A percentile compares a stretch with the other conserved stretches of the same genome.
phyloP scores from a whole-genome alignment of 2,888 invertebrate genomes.

The Melolontha melolontha region DNA sequence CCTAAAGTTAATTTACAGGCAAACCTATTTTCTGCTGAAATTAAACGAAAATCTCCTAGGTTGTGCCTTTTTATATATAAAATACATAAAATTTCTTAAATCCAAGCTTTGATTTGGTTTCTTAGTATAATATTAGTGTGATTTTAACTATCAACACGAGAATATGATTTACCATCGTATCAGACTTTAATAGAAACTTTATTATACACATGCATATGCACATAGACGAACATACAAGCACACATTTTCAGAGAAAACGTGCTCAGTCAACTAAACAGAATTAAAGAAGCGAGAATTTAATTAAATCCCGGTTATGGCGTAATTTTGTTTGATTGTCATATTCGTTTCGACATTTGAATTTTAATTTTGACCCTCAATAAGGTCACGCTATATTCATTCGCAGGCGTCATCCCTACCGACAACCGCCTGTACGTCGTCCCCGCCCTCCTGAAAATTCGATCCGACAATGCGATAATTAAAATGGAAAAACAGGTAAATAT shows the following conservation, averaged over 20 bases:
- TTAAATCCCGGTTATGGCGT: slow-evolving; percentile 41
- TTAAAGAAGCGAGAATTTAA: slow-evolving; percentile 45
- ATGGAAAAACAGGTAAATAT: slow-evolving; percentile 39
- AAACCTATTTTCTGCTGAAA: too few species aligned
- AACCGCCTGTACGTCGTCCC: neutral
- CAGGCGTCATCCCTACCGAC: neutral
- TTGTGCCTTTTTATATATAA: too few species aligned
- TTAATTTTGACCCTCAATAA: slow-evolving; percentile 38
- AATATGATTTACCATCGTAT: too few species aligned
- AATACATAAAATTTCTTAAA: too few species aligned
- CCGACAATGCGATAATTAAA: slow-evolving; percentile 36
- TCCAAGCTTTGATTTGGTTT: too few species aligned
- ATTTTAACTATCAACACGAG: too few species aligned
- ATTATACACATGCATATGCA: neutral
- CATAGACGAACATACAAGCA: slow-evolving; percentile 5
- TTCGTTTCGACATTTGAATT: slow-evolving; percentile 40
- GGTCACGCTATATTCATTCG: neutral
- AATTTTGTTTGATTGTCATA: slow-evolving; percentile 45
- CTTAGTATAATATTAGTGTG: too few species aligned
- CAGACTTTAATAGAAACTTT: too few species aligned
- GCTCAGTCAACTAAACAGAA: slow-evolving; percentile 17
- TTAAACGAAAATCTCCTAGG: too few species aligned
- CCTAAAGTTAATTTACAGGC: too few species aligned
- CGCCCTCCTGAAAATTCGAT: slow-evolving; percentile 21
- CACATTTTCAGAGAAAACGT: slow-evolving; percentile 11